Conservation (phyloP, 2,797 vertebrate genomes). For the Potorous gilbertii region DNA sequence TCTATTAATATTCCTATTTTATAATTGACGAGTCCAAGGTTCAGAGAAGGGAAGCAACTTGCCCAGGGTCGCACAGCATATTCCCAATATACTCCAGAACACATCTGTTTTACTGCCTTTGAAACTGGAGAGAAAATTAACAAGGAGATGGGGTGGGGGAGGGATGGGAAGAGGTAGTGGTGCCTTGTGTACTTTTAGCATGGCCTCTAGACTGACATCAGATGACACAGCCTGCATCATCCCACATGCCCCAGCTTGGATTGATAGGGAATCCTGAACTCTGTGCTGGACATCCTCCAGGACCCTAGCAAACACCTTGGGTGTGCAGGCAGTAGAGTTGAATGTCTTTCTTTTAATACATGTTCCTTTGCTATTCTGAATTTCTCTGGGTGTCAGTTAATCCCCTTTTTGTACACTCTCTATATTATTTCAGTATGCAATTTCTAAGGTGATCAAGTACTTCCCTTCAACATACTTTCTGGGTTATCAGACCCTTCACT, state of each 20-base stretch:
- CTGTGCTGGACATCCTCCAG: background rate
- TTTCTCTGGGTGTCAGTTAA: background rate
- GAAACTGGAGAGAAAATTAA: background rate
- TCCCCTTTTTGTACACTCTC: background rate
- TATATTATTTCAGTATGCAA: conserved; percentile 24
- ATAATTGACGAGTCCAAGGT: background rate
- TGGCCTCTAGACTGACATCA: background rate
- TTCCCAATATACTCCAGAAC: background rate
- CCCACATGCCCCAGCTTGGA: background rate
- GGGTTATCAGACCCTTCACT: conserved; percentile 72
- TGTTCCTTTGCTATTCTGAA: conserved; percentile 2
- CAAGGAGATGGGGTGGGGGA: background rate
- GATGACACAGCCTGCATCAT: background rate
- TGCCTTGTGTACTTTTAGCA: background rate
- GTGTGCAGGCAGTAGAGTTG: background rate
- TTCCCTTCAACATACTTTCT: conserved; percentile 67
- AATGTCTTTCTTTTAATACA: conserved; percentile 30
- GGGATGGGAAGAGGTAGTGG: background rate
- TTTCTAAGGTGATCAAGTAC: conserved; percentile 52
- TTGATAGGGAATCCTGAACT: background rate
- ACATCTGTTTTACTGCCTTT: background rate
- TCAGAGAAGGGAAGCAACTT: background rate
- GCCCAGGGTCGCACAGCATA: background rate
- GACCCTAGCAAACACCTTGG: background rate
- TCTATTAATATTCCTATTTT: background rate